phyloP scores from a whole-genome alignment of 2,113 vertebrate genomes.

The Siniperca chuatsi region DNA sequence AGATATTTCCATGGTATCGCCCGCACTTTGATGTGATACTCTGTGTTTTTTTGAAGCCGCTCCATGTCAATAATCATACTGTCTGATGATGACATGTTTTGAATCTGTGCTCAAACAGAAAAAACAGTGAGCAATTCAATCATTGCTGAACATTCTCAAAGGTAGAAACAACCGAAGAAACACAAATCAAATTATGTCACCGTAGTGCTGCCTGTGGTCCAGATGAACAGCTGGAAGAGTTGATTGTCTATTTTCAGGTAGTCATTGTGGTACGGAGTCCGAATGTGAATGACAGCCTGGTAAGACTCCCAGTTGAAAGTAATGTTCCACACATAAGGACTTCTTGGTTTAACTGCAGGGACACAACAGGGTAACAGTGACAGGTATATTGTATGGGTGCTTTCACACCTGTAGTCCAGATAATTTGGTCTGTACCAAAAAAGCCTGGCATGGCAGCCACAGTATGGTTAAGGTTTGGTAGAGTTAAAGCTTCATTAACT shows the following conservation, averaged over 20 bases:
- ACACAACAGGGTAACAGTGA: not conserved
- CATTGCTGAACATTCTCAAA: not conserved
- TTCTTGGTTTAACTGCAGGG: slow-evolving; percentile 75
- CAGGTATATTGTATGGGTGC: not conserved
- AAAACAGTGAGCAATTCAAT: not conserved
- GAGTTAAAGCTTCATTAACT: too few species aligned
- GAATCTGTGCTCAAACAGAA: slow-evolving; percentile 31
- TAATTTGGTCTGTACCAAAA: too few species aligned
- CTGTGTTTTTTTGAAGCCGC: slow-evolving; percentile 16
- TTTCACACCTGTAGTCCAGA: too few species aligned
- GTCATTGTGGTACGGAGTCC: slow-evolving; percentile 56
- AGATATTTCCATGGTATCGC: slow-evolving; percentile 38
- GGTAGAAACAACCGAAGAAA: too few species aligned
- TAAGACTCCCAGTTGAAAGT: slow-evolving; percentile 18
- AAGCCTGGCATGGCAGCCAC: too few species aligned
- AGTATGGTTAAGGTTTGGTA: too few species aligned
- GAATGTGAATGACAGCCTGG: slow-evolving; percentile 36
- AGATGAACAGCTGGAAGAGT: slow-evolving; percentile 66
- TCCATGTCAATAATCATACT: slow-evolving; percentile 46
- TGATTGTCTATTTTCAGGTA: slow-evolving; percentile 49
- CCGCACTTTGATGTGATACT: slow-evolving; percentile 64
- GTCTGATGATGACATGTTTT: not conserved
- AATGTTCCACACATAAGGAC: slow-evolving; percentile 66
- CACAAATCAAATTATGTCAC: slow-evolving; percentile 16
- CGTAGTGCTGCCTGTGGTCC: not conserved